Evolutionary conservation across 1,140 invertebrate genomes (phyloP).

Genomic region (Tetragnatha versicolor): DNA sequence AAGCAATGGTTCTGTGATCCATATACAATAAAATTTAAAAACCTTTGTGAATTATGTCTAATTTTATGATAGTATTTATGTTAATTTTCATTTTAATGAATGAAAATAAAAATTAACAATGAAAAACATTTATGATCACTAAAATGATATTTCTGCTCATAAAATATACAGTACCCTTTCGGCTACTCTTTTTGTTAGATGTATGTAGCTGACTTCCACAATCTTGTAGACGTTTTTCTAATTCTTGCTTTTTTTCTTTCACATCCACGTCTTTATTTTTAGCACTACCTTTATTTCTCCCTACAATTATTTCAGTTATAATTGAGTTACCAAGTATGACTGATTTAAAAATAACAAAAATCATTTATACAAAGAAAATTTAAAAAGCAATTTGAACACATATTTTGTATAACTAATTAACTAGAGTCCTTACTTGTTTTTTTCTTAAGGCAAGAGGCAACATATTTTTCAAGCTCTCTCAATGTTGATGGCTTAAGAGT

Average conservation of each 20-base stretch:
- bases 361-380: not conserved
- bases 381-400: not conserved
- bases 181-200: slow-evolving; percentile 72
- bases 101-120: too few relatives aligned
- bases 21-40: too few relatives aligned
- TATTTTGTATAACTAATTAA: slow-evolving; percentile 61
- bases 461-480: slow-evolving; percentile 95
- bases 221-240: slow-evolving; percentile 91
- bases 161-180: slow-evolving; percentile 50
- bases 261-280: slow-evolving; percentile 95
- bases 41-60: too few relatives aligned
- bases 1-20: too few relatives aligned
- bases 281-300: slow-evolving; percentile 67
- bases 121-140: too few relatives aligned
- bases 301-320: not conserved
- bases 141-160: not conserved
- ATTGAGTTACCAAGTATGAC: not conserved
- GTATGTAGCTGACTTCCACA: slow-evolving; percentile 84
- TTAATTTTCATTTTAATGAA: too few relatives aligned
- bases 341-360: not conserved
- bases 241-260: slow-evolving; percentile 92
- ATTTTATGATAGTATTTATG: too few relatives aligned
- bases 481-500: slow-evolving; percentile 97
- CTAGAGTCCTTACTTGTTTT: slow-evolving; percentile 75
- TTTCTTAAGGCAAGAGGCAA: slow-evolving; percentile 92